phyloP scores from a whole-genome alignment of 2,113 vertebrate species.

The Carassius carassius region DNA sequence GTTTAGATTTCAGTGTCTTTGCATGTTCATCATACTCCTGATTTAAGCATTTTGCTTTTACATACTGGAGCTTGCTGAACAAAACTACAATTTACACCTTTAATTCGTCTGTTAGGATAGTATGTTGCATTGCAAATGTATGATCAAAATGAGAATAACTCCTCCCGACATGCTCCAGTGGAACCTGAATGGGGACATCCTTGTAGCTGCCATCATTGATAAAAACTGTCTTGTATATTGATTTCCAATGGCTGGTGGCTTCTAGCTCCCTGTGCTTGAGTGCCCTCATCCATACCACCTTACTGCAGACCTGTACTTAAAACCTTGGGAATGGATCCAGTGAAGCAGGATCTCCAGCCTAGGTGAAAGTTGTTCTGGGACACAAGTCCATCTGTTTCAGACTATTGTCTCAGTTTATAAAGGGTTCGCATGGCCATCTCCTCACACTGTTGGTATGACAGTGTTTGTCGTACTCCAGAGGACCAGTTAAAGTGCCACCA shows the following conservation, averaged over 20 bases:
- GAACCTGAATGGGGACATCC: not conserved
- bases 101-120: not conserved
- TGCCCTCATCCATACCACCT: constrained; percentile 2
- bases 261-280: constrained; percentile 40
- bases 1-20: constrained; percentile 68
- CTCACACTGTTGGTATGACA: constrained; percentile 50
- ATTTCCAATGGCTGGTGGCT: constrained; percentile 50
- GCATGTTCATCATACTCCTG: not conserved
- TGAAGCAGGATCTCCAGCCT: constrained; percentile 45
- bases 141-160: not conserved
- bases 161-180: constrained; percentile 11
- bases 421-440: constrained; percentile 64
- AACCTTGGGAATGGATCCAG: constrained; percentile 5
- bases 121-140: not conserved
- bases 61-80: not conserved
- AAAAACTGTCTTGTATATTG: constrained; percentile 47
- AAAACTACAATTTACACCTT: not conserved
- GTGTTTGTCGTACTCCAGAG: constrained; percentile 63
- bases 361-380: constrained; percentile 60
- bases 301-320: not conserved
- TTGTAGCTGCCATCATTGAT: constrained; percentile 26
- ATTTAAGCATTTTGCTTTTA: not conserved
- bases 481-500: constrained; percentile 62
- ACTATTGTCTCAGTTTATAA: constrained; percentile 68
- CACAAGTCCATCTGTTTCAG: constrained; percentile 50